A percentile compares a stretch with the other conserved stretches of the same genome.
These are phyloP conservation scores for Chrosomus eos DNA, from an alignment of 2,797 vertebrate genomes.

Conservation along the genomic window DNA sequence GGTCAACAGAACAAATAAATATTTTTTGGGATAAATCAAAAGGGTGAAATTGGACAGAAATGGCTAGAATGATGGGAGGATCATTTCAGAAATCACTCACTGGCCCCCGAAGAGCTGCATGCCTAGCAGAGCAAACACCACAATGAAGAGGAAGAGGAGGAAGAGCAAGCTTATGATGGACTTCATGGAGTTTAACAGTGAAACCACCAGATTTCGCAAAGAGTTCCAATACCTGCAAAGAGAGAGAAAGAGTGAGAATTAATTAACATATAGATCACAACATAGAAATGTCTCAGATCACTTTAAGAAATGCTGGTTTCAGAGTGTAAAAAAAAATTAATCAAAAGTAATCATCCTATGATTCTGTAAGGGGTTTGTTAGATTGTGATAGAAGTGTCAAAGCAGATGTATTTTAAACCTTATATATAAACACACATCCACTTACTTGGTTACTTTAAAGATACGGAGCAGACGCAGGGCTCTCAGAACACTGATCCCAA, in stretches of 20 bases:
- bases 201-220: constrained; percentile 93
- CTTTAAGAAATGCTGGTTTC: not conserved
- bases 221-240: constrained; percentile 93
- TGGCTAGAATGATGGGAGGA: not conserved
- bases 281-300: not conserved
- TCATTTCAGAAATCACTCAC: constrained; percentile 76
- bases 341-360: not conserved
- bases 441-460: constrained; percentile 98
- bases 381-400: not conserved
- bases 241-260: not conserved
- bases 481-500: constrained; percentile 95
- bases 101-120: constrained; percentile 99
- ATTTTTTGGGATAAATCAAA: not conserved
- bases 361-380: not conserved
- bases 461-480: constrained; percentile 92
- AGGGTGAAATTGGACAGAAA: not conserved
- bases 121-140: constrained; percentile 95
- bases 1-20: not conserved
- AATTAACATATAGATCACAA: not conserved
- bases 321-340: not conserved
- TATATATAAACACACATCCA: constrained; percentile 36
- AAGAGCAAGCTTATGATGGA: constrained; percentile 98
- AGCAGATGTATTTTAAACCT: too few species aligned
- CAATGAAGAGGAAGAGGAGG: constrained; percentile 97
- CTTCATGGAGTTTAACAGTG: constrained; percentile 97